Conservation (phyloP, 2,888 invertebrate species). For the Monopis laevigella region DNA sequence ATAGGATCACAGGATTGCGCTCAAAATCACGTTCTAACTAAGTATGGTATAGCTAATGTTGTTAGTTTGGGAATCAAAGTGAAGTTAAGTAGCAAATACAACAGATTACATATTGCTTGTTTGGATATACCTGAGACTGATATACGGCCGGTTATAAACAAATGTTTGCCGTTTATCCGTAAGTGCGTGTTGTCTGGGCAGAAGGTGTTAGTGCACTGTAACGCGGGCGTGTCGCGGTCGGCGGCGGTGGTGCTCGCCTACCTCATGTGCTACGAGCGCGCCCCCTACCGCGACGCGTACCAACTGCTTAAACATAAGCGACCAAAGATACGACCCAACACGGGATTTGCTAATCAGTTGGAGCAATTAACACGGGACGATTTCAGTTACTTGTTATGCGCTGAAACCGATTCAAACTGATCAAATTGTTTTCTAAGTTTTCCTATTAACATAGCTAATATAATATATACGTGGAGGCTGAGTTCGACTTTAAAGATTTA, state of each 20-base stretch:
- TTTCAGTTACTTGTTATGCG: no score
- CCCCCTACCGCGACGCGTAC: constrained; percentile 73
- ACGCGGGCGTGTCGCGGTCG: constrained; percentile 91
- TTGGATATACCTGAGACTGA: constrained; percentile 80
- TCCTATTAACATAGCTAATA: no score
- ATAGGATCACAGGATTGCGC: constrained; percentile 91
- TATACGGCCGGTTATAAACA: constrained; percentile 54
- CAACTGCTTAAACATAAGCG: constrained; percentile 73
- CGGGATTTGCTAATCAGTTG: constrained; percentile 80
- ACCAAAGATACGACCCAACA: constrained; percentile 79
- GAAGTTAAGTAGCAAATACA: constrained; percentile 26
- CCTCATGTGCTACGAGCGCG: constrained; percentile 71
- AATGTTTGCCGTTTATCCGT: constrained; percentile 73
- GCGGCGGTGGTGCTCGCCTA: constrained; percentile 83
- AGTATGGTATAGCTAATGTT: constrained; percentile 74
- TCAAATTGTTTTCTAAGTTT: no score
- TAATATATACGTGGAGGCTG: no score
- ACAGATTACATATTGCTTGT: constrained; percentile 69
- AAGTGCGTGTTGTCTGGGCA: constrained; percentile 47
- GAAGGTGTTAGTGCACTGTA: constrained; percentile 86
- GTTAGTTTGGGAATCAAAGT: constrained; percentile 79
- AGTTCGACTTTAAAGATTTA: no score
- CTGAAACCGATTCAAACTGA: no score
- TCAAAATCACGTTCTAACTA: constrained; percentile 61
- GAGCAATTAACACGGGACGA: constrained; percentile 26